Evolutionary conservation across 2,797 vertebrate genomes (phyloP), one percentile per base, ranked within the genome.

Genomic region (Sebastiscus tertius): DNA sequence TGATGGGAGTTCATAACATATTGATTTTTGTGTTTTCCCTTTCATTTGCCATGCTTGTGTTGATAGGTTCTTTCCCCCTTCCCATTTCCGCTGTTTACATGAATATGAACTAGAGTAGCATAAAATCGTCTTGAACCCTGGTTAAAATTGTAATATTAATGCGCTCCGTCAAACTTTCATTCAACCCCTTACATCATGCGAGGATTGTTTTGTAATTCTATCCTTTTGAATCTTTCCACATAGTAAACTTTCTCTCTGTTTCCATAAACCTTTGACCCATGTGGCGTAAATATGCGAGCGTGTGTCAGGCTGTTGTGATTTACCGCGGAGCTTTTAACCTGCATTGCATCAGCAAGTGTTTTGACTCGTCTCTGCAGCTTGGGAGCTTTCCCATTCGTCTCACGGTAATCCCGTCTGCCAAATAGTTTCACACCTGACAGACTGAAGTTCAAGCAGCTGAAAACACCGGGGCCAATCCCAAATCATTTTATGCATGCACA

Each of bases 261-360:
- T 88, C 70, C 49, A 69, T 58, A 71, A 91, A 84, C 68, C 66
- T 79, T 33, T 82, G 78, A 90, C 80, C 81, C 60, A 0, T 72
- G 72, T 49, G 49, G 58, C 49, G 22, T 84, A 75, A 87, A 87
- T 83, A 75, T 66, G 39, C 2, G 24, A 55, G 16, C 58, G 24
- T 79, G 68, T 68, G 39, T 85, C 70, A 70, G 64, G 54, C 77
- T 75, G 69, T 79, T 81, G 77, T 77, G 66, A 64, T 80, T 59
- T 66, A 34, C 66, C 83, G 77, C 33, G 46, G 67, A 73, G 62
- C 24, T 79, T 82, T 85, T 80, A 86, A 90, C 82, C 84, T 89
- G 85, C 46, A 77, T 85, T 89, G 83, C 84, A 71, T 92, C 85
- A 87, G 65, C 72, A 71, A 81, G 75, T 88, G 90, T 92, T 92